A percentile compares a stretch with the other conserved stretches of the same genome.
phyloP scores from a whole-genome alignment of 2,113 vertebrate genomes.

The Sorex fumeus region DNA sequence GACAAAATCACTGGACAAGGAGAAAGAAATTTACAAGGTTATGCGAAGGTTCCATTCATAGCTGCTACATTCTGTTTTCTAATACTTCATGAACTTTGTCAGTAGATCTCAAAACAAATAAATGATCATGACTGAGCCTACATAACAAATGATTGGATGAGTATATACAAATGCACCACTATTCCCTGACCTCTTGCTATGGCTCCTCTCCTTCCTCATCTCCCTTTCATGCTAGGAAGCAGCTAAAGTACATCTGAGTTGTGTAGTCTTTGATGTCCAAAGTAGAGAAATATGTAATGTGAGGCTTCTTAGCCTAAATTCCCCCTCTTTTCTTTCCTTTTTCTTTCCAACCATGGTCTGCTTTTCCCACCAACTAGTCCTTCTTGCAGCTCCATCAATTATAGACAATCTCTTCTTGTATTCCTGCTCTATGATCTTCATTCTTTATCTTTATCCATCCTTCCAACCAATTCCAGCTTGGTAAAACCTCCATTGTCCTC shows the following conservation, averaged over 20 bases:
- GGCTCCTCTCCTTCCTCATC: background rate
- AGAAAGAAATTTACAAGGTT: background rate
- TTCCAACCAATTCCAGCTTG: background rate
- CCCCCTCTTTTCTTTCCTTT: background rate
- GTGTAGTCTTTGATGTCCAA: background rate
- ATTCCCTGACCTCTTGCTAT: background rate
- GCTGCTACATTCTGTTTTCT: background rate
- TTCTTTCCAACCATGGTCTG: background rate
- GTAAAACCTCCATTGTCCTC: background rate
- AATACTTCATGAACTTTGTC: background rate
- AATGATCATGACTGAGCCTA: constrained; percentile 9
- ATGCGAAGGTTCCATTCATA: too few relatives aligned
- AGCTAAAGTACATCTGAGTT: background rate
- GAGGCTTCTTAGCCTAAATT: background rate
- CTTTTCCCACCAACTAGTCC: background rate
- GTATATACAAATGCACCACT: background rate
- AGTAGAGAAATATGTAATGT: background rate
- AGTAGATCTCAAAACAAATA: constrained; percentile 20
- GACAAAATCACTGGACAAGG: background rate
- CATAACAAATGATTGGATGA: background rate
- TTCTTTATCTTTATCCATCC: background rate
- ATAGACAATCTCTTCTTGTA: background rate
- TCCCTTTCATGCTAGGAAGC: background rate
- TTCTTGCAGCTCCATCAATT: constrained; percentile 24
- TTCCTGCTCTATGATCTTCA: background rate